Percentiles rank a stretch among this genome's conserved stretches.
phyloP scores from a whole-genome alignment of 2,797 vertebrate species.

The Epinephelus malabaricus region DNA sequence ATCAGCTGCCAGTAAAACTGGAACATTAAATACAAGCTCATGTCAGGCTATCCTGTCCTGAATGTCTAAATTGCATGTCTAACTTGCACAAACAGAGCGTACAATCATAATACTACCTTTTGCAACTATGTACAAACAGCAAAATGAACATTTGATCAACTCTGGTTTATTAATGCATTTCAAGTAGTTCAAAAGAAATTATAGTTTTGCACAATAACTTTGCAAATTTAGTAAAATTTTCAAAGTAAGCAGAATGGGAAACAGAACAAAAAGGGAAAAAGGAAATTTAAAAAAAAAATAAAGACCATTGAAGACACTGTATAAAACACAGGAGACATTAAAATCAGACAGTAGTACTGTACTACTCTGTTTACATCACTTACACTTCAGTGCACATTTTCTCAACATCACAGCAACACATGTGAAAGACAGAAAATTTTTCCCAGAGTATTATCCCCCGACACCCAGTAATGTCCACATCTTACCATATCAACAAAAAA shows the following conservation, averaged over 20 bases:
- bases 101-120: too few species aligned
- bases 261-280: slow-evolving; percentile 62
- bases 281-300: slow-evolving; percentile 54
- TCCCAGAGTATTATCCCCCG: slow-evolving; percentile 62
- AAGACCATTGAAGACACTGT: slow-evolving; percentile 85
- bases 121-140: neutral
- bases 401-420: slow-evolving; percentile 88
- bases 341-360: slow-evolving; percentile 93
- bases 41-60: neutral
- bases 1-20: neutral
- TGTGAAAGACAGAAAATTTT: slow-evolving; percentile 62
- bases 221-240: slow-evolving; percentile 92
- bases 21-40: neutral
- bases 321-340: slow-evolving; percentile 96
- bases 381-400: slow-evolving; percentile 93
- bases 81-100: too few species aligned
- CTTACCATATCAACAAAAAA: slow-evolving; percentile 85
- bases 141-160: slow-evolving; percentile 83
- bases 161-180: slow-evolving; percentile 98
- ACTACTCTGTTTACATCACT: slow-evolving; percentile 64
- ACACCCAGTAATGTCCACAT: slow-evolving; percentile 73
- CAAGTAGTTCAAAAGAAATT: slow-evolving; percentile 94
- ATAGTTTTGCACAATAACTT: slow-evolving; percentile 91
- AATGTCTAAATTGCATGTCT: too few species aligned
- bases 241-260: slow-evolving; percentile 88